Base-by-base conservation (phyloP, 1,140 invertebrate genomes). In the Drosophila setifemur region DNA sequence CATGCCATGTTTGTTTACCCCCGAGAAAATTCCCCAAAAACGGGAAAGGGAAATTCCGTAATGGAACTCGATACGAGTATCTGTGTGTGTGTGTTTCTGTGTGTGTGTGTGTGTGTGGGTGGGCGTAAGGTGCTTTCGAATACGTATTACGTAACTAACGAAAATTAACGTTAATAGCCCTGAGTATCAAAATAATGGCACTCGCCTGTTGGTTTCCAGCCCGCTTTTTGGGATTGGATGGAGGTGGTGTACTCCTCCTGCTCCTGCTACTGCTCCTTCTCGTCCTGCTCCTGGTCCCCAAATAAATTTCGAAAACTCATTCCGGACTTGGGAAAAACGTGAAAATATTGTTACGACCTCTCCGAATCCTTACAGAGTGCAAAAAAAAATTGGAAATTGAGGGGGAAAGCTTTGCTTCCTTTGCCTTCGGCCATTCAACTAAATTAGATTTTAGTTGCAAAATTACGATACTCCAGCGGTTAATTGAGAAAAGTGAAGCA, bases 71-170 rank as follows among this genome's bases (percentile, higher is more conserved):
- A 74, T 75, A 63, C 67, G 48, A 40, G 23, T 58, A 35, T 23
- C 35, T 6, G 31, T 21, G 40, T 11, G 21, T 16, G 48, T n/a
- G 35, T 12, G 28, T 50, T 21, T 55, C 39, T 43, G 26, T 43
- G 53, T 52, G 35, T 49, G n/a, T n/a, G n/a, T n/a, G n/a, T n/a
- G n/a, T n/a, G 44, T 29, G 53, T 47, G 37, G 53, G 28, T 70
- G 50, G 43, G 60, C 70, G 81, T 69, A 86, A 86, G 82, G 81
- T 82, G 72, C 75, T 82, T 79, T 79, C 76, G 77, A 82, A 82
- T 82, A 79, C 76, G 67, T 86, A 86, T 86, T 86, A 86, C 82
- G 81, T 81, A 86, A 86, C 81, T 86, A 87, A 86, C 82, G 81
- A 86, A 86, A 86, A 86, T 86, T 86, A 86, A 86, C 81, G 81